Conservation (phyloP, 1,140 invertebrate species). For the Pogonomyrmex californicus region DNA sequence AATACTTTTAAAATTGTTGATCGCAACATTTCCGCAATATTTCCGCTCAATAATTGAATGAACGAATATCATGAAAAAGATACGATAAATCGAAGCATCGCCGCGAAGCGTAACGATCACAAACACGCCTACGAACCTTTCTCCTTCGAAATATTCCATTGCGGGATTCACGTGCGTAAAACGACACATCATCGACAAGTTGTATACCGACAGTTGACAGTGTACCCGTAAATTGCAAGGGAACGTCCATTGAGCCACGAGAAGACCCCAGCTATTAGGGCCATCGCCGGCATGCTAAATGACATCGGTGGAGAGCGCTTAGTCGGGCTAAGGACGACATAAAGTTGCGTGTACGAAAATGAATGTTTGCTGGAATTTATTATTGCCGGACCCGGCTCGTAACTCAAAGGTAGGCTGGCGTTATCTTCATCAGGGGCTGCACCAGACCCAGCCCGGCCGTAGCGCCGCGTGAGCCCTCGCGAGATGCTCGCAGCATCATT, state of each 20-base stretch:
- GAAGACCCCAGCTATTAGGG: conserved; percentile 82
- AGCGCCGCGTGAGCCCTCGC: conserved; percentile 73
- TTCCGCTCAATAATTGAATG: background rate
- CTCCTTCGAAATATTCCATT: conserved; percentile 3
- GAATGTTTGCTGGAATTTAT: conserved; percentile 87
- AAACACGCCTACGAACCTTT: conserved; percentile 6
- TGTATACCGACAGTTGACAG: conserved; percentile 60
- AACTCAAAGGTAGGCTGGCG: conserved; percentile 86
- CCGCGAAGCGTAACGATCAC: background rate
- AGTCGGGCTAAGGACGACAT: conserved; percentile 85
- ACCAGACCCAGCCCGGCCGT: conserved; percentile 63
- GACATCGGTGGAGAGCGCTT: conserved; percentile 84
- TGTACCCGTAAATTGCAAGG: conserved; percentile 78
- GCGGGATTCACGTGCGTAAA: conserved; percentile 11
- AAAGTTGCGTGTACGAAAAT: conserved; percentile 87
- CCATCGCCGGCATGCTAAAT: conserved; percentile 85
- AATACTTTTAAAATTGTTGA: background rate
- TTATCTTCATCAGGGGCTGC: conserved; percentile 86
- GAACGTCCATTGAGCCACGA: conserved; percentile 75
- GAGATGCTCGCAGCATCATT: conserved; percentile 67
- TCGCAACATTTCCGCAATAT: too few species aligned
- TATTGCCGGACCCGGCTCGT: conserved; percentile 84
- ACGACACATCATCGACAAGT: conserved; percentile 68
- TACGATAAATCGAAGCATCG: conserved; percentile 1
- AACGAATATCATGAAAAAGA: background rate